These are phyloP conservation scores for Tragulus kanchil DNA, from an alignment of 2,113 vertebrate genomes.

Conservation along the genomic window DNA sequence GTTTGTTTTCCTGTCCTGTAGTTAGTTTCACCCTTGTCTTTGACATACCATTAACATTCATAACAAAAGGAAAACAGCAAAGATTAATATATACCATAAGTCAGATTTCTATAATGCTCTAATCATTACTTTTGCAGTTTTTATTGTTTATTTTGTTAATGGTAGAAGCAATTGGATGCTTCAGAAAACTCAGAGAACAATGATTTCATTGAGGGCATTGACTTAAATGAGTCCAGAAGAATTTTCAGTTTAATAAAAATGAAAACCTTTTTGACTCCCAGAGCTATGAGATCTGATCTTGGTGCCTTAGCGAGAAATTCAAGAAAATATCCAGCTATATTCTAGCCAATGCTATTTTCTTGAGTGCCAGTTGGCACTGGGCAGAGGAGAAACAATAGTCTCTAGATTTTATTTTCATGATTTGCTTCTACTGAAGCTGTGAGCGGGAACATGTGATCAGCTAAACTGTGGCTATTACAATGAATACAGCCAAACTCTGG, in stretches of 20 bases:
- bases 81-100: slow-evolving; percentile 17
- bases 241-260: slow-evolving; percentile 67
- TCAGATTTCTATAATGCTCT: slow-evolving; percentile 21
- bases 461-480: background rate
- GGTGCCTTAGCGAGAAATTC: slow-evolving; percentile 43
- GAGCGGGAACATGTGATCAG: background rate
- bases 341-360: slow-evolving; percentile 21
- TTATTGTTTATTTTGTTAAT: slow-evolving; percentile 58
- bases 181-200: slow-evolving; percentile 55
- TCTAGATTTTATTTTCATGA: background rate
- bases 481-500: background rate
- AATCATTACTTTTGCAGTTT: slow-evolving; percentile 10
- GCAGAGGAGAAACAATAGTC: background rate
- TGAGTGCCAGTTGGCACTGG: background rate
- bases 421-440: slow-evolving; percentile 51
- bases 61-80: slow-evolving; percentile 43
- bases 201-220: slow-evolving; percentile 37
- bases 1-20: background rate
- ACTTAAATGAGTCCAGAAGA: slow-evolving; percentile 43
- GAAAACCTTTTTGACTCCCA: slow-evolving; percentile 36
- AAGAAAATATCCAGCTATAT: slow-evolving; percentile 43
- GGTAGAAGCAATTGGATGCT: background rate
- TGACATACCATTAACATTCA: slow-evolving; percentile 7
- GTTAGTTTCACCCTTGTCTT: slow-evolving; percentile 27
- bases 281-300: background rate